A percentile compares a stretch with the other conserved stretches of the same genome.
phyloP scores from a whole-genome alignment of 2,797 vertebrate genomes.

The Diplodus sargus region DNA sequence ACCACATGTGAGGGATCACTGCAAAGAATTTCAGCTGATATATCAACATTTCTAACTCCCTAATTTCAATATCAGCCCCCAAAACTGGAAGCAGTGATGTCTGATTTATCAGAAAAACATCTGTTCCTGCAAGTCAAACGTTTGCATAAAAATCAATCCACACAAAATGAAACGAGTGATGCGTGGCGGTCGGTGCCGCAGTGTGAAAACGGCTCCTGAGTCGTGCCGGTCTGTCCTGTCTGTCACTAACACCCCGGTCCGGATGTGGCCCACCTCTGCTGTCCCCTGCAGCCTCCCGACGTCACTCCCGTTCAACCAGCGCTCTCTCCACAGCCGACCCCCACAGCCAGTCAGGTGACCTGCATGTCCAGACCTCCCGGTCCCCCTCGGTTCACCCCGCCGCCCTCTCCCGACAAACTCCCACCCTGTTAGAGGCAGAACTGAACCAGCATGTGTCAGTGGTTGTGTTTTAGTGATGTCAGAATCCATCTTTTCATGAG shows the following conservation, averaged over 20 bases:
- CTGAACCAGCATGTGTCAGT: slow-evolving; percentile 83
- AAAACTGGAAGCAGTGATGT: not conserved
- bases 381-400: not conserved
- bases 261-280: slow-evolving; percentile 90
- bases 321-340: slow-evolving; percentile 97
- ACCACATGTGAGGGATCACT: too few relatives aligned
- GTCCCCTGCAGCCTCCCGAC: slow-evolving; percentile 95
- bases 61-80: too few relatives aligned
- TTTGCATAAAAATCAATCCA: not conserved
- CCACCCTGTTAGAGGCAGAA: slow-evolving; percentile 42
- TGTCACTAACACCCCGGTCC: slow-evolving; percentile 85
- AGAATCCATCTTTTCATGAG: slow-evolving; percentile 1
- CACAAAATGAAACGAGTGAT: not conserved
- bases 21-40: too few relatives aligned
- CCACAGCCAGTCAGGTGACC: slow-evolving; percentile 99
- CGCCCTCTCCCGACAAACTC: not conserved
- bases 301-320: slow-evolving; percentile 99
- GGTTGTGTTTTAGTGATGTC: slow-evolving; percentile 30
- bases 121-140: not conserved
- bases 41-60: too few relatives aligned
- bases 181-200: not conserved
- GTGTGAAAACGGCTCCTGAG: not conserved
- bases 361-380: slow-evolving; percentile 85
- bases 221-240: slow-evolving; percentile 37
- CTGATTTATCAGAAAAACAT: too few relatives aligned